These are phyloP conservation scores for Acanthisitta chloris DNA, from an alignment of 2,113 vertebrate genomes.

Conservation along the genomic window DNA sequence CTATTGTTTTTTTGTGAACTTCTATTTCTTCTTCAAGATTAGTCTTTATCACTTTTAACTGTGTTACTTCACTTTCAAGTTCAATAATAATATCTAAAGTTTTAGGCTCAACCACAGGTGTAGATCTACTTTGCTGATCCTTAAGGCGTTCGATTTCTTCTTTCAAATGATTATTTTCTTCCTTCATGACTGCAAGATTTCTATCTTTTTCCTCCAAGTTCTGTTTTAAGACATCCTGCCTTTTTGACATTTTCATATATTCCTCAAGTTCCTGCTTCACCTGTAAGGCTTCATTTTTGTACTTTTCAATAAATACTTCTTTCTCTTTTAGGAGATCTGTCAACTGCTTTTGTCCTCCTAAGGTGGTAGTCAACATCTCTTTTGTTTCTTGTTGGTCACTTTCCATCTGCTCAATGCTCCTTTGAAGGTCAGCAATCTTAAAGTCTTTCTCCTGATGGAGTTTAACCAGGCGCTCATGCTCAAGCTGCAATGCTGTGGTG, in stretches of 20 bases:
- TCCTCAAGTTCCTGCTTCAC: conserved; percentile 77
- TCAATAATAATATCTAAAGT: conserved; percentile 88
- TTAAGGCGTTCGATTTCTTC: conserved; percentile 90
- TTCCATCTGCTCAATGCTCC: conserved; percentile 79
- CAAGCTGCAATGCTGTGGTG: conserved; percentile 78
- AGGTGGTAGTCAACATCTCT: conserved; percentile 83
- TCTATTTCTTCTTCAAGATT: conserved; percentile 83
- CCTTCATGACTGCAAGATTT: conserved; percentile 90
- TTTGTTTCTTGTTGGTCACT: conserved; percentile 84
- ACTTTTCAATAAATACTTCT: conserved; percentile 80
- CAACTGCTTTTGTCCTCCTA: conserved; percentile 89
- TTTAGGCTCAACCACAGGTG: conserved; percentile 78
- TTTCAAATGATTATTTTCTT: conserved; percentile 94
- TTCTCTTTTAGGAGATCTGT: conserved; percentile 89
- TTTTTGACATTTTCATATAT: conserved; percentile 58
- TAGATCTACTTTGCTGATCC: conserved; percentile 87
- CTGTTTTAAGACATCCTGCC: conserved; percentile 75
- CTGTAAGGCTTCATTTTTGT: conserved; percentile 78
- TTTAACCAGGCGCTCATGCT: conserved; percentile 80
- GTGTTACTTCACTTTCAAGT: conserved; percentile 88
- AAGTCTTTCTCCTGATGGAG: conserved; percentile 87
- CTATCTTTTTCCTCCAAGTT: conserved; percentile 89
- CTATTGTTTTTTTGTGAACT: conserved; percentile 74
- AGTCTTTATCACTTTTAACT: conserved; percentile 80
- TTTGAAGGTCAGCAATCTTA: conserved; percentile 80